Evolutionary conservation across 35 echinoderm and acorn worm species (phyloP).

Genomic region (Holothuria glaberrima): DNA sequence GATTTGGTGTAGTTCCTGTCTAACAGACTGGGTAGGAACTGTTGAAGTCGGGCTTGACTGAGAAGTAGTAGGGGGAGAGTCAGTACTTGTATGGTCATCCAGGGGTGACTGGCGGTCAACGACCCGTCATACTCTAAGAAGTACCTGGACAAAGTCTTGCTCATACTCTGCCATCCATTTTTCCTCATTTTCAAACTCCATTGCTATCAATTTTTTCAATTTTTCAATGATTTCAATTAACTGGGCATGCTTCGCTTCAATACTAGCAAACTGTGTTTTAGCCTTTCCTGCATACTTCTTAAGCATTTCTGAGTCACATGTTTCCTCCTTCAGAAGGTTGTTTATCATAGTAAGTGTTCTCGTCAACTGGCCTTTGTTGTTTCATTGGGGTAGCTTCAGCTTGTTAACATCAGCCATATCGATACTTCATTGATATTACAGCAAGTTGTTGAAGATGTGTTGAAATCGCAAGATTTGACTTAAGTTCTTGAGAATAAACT

Average conservation of each 20-base stretch:
- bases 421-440: too few relatives aligned
- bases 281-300: constrained; percentile 61
- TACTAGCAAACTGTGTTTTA: constrained; percentile 66
- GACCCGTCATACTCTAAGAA: constrained; percentile 47
- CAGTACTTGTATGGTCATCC: background rate
- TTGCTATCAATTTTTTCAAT: too few relatives aligned
- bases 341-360: too few relatives aligned
- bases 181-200: constrained; percentile 62
- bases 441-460: too few relatives aligned
- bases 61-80: constrained; percentile 14
- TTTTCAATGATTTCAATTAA: constrained; percentile 64
- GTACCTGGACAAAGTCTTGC: constrained; percentile 52
- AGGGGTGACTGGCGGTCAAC: constrained; percentile 27
- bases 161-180: constrained; percentile 80
- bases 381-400: too few relatives aligned
- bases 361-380: too few relatives aligned
- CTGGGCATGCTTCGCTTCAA: constrained; percentile 69
- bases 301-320: constrained; percentile 41
- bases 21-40: background rate
- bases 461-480: too few relatives aligned
- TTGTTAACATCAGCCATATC: too few relatives aligned
- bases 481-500: too few relatives aligned
- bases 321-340: too few relatives aligned
- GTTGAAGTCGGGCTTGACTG: background rate
- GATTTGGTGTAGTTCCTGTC: constrained; percentile 51